phyloP scores from a whole-genome alignment of 1,140 invertebrate species.

The Geopemphigus sp. region DNA sequence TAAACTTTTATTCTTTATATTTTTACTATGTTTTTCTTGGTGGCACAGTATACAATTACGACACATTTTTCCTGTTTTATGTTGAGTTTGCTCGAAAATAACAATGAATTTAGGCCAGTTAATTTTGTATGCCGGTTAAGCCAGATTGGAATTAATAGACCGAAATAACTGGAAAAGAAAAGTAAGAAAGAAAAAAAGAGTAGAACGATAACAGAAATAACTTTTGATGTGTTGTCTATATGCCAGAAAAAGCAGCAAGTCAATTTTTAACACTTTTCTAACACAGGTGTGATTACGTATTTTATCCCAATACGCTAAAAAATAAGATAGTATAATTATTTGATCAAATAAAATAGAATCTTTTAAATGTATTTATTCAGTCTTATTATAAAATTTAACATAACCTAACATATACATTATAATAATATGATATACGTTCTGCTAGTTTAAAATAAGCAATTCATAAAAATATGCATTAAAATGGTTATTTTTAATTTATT shows the following conservation, averaged over 20 bases:
- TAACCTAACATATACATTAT: no score
- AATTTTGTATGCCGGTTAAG: not conserved
- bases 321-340: no score
- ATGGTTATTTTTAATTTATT: no score
- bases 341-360: no score
- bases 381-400: no score
- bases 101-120: conserved; percentile 18
- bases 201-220: not conserved
- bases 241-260: not conserved
- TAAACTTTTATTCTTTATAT: not conserved
- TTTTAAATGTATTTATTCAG: no score
- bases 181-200: not conserved
- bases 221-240: not conserved
- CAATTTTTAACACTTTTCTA: not conserved
- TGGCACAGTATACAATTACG: not conserved
- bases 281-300: no score
- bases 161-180: not conserved
- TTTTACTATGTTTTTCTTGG: not conserved
- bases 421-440: no score
- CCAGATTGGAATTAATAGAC: conserved; percentile 17
- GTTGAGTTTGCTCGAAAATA: conserved; percentile 1
- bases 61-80: not conserved
- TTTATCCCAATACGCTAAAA: no score
- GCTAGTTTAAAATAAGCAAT: no score
- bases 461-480: no score